Conservation (phyloP, 2,888 invertebrate species). For the Mechanitis mazaeus region DNA sequence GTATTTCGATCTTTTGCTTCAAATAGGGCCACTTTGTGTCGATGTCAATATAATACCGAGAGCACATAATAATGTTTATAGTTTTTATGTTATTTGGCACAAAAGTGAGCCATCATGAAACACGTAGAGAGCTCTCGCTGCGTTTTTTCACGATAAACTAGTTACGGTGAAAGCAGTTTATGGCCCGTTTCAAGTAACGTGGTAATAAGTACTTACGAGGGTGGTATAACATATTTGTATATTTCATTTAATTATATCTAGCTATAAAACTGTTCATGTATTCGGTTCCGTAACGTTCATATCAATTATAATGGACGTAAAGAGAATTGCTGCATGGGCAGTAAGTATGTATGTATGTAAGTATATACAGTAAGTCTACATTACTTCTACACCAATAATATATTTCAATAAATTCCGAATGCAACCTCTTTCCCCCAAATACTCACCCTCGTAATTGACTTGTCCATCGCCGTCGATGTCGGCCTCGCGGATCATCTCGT, state of each 20-base stretch:
- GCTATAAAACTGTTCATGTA: neutral
- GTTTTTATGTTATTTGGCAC: conserved; percentile 11
- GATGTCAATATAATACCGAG: conserved; percentile 32
- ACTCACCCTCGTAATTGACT: conserved; percentile 96
- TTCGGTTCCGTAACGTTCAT: no score
- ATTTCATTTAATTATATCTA: neutral
- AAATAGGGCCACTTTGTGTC: no score
- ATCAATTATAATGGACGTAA: no score
- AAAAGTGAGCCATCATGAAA: conserved; percentile 27
- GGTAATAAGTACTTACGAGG: neutral
- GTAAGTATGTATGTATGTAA: no score
- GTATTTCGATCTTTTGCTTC: neutral
- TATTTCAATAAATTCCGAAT: no score
- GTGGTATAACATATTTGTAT: conserved; percentile 1
- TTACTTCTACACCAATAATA: no score
- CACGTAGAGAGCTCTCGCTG: neutral
- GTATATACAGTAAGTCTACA: no score
- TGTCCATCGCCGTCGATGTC: conserved; percentile 99
- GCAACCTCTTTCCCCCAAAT: neutral
- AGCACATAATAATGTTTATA: conserved; percentile 30
- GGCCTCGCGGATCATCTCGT: conserved; percentile 99
- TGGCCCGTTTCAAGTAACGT: no score
- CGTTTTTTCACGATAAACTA: no score
- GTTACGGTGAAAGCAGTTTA: no score
- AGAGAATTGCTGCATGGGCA: no score